Conservation (phyloP, 2,113 vertebrate genomes). For the Heterotilapia buettikoferi region DNA sequence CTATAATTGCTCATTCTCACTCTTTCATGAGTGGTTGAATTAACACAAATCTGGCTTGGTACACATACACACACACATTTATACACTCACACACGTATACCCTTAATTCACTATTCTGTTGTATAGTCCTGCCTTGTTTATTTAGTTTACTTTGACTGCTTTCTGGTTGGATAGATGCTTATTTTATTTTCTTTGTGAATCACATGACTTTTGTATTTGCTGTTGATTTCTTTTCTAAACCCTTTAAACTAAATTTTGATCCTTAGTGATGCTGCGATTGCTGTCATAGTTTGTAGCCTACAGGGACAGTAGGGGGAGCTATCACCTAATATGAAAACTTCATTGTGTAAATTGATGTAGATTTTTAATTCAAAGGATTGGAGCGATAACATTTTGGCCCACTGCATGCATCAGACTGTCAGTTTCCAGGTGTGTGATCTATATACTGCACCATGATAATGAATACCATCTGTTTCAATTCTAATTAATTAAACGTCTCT, state of each 20-base stretch:
- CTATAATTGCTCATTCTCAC: background rate
- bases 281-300: background rate
- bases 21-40: background rate
- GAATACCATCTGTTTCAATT: background rate
- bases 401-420: background rate
- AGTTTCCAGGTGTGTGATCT: background rate
- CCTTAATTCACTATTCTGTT: background rate
- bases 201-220: background rate
- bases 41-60: background rate
- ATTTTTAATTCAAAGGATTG: background rate
- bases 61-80: background rate
- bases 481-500: background rate
- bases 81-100: background rate
- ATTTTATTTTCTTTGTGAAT: background rate
- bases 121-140: background rate
- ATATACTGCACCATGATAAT: background rate
- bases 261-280: accelerated
- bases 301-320: conserved; percentile 39
- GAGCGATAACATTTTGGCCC: background rate
- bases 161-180: background rate
- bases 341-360: background rate
- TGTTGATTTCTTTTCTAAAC: background rate
- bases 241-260: background rate
- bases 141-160: background rate
- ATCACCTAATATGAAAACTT: background rate